Evolutionary conservation across 2,797 vertebrate genomes (phyloP), one percentile per base, ranked within the genome.

Genomic region (Sphenodon punctatus): DNA sequence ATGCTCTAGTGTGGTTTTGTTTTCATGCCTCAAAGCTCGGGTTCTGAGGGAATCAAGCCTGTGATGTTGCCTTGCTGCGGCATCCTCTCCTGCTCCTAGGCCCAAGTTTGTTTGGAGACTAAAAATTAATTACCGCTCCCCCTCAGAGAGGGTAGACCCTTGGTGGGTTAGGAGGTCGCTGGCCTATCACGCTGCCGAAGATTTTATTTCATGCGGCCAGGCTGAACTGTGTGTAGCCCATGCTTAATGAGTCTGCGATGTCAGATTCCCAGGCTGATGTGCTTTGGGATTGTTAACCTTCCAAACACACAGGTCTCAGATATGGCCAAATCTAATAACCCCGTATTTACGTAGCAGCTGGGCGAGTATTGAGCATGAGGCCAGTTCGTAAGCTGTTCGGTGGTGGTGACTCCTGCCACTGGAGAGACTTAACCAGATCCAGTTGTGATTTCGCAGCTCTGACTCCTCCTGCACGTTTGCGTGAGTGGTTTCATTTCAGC

Each of bases 121-220:
- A 78, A 36, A 78, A 79, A 79, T 79, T 79, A 71, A 79, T 79
- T 65, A 79, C 51, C 43, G 71, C 51, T 71, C 77, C 71, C 27
- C 60, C 60, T 71, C 79, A 67, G 72, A 72, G 61, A 46, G 49
- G 51, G 51, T 58, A 60, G 77, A n/a, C n/a, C 67, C 53, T 65
- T 66, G 46, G 51, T 46, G 65, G 67, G 60, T 56, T 61, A 7
- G 67, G 23, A 67, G 74, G 64, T 76, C 74, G 59, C 36, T 55
- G 32, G 53, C 76, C 64, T 59, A 76, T 76, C 64, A 59, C 49
- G 53, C 74, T 36, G 6, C 25, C 20, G 53, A 76, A 76, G 74
- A 76, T 76, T 76, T 67, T 76, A 41, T 67, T 76, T 76, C 64
- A 59, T 27, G 22, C 59, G 34, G 53, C 64, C 39, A 67, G 43